A percentile compares a stretch with the other conserved stretches of the same genome.
Conservation (phyloP, 2,888 invertebrate species). For the Crematogaster levior region DNA sequence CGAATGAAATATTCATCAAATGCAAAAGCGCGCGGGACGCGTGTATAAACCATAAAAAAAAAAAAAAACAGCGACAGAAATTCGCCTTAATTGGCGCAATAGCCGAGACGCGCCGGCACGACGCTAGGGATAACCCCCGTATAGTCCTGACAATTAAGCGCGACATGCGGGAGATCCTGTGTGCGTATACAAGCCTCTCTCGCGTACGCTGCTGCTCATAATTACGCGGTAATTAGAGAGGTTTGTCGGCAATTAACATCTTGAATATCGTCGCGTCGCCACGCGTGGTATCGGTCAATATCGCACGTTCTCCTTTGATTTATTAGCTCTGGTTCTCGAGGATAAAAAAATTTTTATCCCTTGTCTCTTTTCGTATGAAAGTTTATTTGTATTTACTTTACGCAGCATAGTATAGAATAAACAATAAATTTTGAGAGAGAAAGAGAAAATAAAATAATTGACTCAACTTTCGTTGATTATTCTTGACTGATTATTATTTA, state of each 20-base stretch:
- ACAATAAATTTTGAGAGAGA: not conserved
- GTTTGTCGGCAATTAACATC: conserved; percentile 82
- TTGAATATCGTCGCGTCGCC: conserved; percentile 77
- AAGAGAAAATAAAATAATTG: not conserved
- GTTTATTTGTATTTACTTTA: not conserved
- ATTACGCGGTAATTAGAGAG: conserved; percentile 83
- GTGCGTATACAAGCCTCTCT: conserved; percentile 58
- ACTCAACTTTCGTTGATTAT: not conserved
- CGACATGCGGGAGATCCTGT: conserved; percentile 79
- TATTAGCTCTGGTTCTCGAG: conserved; percentile 6
- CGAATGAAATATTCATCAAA: conserved; percentile 80
- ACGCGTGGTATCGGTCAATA: conserved; percentile 62
- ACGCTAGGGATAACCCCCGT: conserved; percentile 46
- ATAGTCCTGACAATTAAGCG: conserved; percentile 79
- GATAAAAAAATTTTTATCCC: conserved; percentile 10
- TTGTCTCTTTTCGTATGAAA: not conserved
- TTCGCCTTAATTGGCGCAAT: conserved; percentile 83
- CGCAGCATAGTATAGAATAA: not conserved
- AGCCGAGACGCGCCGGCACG: conserved; percentile 61
- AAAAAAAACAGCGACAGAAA: conserved; percentile 82
- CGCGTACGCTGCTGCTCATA: conserved; percentile 70
- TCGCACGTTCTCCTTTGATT: conserved; percentile 48
- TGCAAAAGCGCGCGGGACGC: conserved; percentile 78
- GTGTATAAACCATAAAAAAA: conserved; percentile 78
- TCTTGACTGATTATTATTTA: not conserved